Evolutionary conservation across 2,797 vertebrate genomes (phyloP).

Genomic region (Garrulus glandarius): DNA sequence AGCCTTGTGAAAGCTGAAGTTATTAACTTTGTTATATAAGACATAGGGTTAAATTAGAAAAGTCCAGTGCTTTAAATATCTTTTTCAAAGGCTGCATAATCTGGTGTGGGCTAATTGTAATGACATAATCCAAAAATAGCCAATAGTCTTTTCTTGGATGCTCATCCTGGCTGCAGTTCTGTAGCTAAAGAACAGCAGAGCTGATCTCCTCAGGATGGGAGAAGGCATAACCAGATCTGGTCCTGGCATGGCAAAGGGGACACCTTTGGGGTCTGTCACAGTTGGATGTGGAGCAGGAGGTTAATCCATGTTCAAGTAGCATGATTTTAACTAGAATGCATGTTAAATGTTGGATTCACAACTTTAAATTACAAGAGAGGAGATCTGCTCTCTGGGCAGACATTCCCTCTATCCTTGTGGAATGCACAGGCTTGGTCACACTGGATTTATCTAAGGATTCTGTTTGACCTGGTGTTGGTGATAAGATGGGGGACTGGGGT

Average conservation of each 20-base stretch:
- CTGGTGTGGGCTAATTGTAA: slow-evolving; percentile 55
- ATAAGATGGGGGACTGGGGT: not conserved
- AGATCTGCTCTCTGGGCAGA: not conserved
- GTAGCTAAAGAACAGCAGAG: slow-evolving; percentile 1
- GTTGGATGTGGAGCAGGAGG: not conserved
- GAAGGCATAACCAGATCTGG: not conserved
- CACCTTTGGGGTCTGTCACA: not conserved
- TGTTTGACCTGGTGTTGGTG: not conserved
- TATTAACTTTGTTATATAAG: not conserved
- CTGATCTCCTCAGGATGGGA: slow-evolving; percentile 3
- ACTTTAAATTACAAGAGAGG: not conserved
- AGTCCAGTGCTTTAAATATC: slow-evolving; percentile 58
- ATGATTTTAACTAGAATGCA: not conserved
- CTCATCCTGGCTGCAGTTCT: slow-evolving; percentile 27
- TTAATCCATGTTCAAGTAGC: not conserved
- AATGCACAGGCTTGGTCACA: not conserved
- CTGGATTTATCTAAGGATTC: not conserved
- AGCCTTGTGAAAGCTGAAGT: not conserved
- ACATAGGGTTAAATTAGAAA: slow-evolving; percentile 40
- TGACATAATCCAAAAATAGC: slow-evolving; percentile 63
- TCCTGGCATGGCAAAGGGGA: not conserved
- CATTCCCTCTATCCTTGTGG: not conserved
- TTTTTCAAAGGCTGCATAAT: slow-evolving; percentile 53
- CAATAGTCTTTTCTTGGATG: slow-evolving; percentile 7
- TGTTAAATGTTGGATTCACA: not conserved